Evolutionary conservation across 2,888 invertebrate genomes (phyloP).

Genomic region (Zelleria hepariella): DNA sequence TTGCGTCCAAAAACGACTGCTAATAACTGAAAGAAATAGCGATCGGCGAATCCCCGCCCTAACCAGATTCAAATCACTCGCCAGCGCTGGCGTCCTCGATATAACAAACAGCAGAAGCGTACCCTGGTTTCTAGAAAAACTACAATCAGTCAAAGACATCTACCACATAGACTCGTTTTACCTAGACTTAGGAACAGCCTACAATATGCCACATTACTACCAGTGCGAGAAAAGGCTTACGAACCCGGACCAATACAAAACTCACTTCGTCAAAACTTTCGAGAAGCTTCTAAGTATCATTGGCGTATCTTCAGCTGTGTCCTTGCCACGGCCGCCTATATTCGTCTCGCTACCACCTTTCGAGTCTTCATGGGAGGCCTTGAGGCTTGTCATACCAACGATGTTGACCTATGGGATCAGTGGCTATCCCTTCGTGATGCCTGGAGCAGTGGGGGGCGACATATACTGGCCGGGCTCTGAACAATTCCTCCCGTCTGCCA

Average conservation of each 20-base stretch:
- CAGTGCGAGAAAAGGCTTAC: constrained; percentile 79
- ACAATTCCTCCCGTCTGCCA: constrained; percentile 67
- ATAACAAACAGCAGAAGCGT: constrained; percentile 86
- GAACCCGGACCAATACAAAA: constrained; percentile 88
- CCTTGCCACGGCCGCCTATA: constrained; percentile 85
- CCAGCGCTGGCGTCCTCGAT: constrained; percentile 88
- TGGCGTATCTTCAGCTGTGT: constrained; percentile 87
- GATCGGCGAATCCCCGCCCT: constrained; percentile 86
- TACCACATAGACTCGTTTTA: constrained; percentile 90
- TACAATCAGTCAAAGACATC: constrained; percentile 78
- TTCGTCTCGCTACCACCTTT: constrained; percentile 90
- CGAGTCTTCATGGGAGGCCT: constrained; percentile 89
- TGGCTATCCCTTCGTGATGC: constrained; percentile 94
- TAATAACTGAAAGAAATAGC: constrained; percentile 85
- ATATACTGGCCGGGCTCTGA: constrained; percentile 75
- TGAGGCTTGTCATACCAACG: constrained; percentile 87
- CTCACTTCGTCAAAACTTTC: constrained; percentile 77
- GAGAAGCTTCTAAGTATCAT: constrained; percentile 77
- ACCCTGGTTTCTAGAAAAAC: constrained; percentile 83
- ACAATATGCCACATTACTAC: constrained; percentile 90
- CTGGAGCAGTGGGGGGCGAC: constrained; percentile 95
- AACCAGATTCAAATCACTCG: constrained; percentile 84
- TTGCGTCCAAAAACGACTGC: constrained; percentile 79
- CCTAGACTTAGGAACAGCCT: constrained; percentile 85
- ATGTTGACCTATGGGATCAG: constrained; percentile 89